Base-by-base conservation (phyloP, 2,113 vertebrate species). In the Aldabrachelys gigantea region DNA sequence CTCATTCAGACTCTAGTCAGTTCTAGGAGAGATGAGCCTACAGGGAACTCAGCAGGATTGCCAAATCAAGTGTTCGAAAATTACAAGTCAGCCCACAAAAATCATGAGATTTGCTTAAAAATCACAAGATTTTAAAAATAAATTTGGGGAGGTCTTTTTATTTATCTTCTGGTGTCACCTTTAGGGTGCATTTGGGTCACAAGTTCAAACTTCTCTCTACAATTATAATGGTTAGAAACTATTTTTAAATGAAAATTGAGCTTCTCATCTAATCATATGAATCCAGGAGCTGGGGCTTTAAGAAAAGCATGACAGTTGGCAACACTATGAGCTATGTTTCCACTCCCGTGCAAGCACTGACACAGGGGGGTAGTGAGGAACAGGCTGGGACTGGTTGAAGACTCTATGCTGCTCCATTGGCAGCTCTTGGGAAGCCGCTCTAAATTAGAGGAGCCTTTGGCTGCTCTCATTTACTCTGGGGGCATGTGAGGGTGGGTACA, bases 351-450 rank as follows among this genome's bases (percentile, higher is more conserved):
- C 6, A 4, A 41, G 8, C 0, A 0, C 79, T 93, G 62, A 21
- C 38, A 13, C 82, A 50, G 17, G 8, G 22, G 22, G 0, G 0
- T 62, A 25, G 24, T 52, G 0, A 29, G 75, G 47, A 88, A 78
- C 52, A 80, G 17, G 11, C 62, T 82, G 78, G 93, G 83, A 41
- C 41, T 41, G 41, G 41, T 31, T 62, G 59, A 62, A 62, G 62
- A 35, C 4, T n/a, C 62, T 38, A 57, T 0, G 0, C 21, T 0
- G 0, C 56, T 72, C 62, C 86, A 52, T 8, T 16, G 41, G 3
- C 57, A 91, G 38, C 5, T 0, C 6, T 85, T 83, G 53, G 35
- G 57, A 56, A 89, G n/a, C 50, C 82, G n/a, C 79, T 65, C 14
- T 65, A 17, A 65, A 65, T 65, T 65, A 65, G 31, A 65, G 12